phyloP scores from a whole-genome alignment of 2,888 invertebrate species.

The Chrysomela aeneicollis region DNA sequence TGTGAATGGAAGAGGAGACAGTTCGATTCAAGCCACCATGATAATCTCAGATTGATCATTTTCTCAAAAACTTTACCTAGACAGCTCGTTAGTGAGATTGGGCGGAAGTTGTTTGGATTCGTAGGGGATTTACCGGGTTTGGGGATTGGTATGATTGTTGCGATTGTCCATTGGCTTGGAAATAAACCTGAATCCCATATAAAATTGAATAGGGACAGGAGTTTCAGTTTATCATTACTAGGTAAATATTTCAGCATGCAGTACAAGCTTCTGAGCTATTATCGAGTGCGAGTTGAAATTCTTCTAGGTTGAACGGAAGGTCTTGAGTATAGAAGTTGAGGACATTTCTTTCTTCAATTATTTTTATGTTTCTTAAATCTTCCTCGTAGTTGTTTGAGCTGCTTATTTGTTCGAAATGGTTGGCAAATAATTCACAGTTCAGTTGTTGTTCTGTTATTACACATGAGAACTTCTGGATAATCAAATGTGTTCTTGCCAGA shows the following conservation, averaged over 20 bases:
- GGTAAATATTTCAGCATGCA: not conserved
- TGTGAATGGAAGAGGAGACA: too few relatives aligned
- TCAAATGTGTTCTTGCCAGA: not conserved
- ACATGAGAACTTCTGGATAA: not conserved
- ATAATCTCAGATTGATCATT: not conserved
- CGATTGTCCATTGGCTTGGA: not conserved
- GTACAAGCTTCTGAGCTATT: not conserved
- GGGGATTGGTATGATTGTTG: not conserved
- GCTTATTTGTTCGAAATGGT: constrained; percentile 2
- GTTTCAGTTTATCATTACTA: not conserved
- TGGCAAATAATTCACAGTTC: constrained; percentile 1
- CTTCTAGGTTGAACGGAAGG: not conserved
- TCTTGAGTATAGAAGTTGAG: not conserved
- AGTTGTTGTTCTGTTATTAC: not conserved
- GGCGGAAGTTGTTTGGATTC: not conserved
- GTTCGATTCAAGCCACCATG: not conserved
- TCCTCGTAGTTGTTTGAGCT: not conserved
- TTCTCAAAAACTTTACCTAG: not conserved
- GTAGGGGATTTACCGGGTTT: not conserved
- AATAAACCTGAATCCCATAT: not conserved
- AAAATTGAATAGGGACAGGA: not conserved
- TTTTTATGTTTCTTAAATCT: not conserved
- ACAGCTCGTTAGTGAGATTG: not conserved
- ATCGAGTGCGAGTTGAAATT: not conserved
- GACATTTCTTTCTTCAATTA: not conserved